phyloP scores from a whole-genome alignment of 2,113 vertebrate species.

The Acanthisitta chloris region DNA sequence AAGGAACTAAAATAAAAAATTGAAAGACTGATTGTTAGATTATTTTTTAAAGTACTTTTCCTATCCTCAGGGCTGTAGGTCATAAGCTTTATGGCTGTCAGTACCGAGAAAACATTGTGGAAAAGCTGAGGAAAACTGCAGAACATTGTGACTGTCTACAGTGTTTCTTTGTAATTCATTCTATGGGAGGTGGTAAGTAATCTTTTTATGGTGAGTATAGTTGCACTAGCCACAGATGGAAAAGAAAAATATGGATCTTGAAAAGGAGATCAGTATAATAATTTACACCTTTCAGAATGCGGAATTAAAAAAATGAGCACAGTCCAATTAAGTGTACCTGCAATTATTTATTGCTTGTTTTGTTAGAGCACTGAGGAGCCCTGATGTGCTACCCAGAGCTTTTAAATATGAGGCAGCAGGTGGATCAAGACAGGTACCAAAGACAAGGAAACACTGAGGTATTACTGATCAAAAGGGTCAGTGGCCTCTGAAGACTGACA shows the following conservation, averaged over 20 bases:
- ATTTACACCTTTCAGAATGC: not conserved
- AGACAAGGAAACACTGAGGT: not conserved
- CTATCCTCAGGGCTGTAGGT: conserved; percentile 86
- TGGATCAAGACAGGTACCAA: not conserved
- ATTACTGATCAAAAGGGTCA: not conserved
- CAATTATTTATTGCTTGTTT: not conserved
- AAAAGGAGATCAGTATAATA: not conserved
- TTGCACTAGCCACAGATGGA: not conserved
- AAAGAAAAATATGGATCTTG: not conserved
- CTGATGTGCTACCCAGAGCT: not conserved
- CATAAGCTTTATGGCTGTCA: conserved; percentile 86
- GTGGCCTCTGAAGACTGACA: not conserved
- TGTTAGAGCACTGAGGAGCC: not conserved
- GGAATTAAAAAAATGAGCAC: not conserved
- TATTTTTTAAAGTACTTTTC: not conserved
- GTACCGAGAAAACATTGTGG: conserved; percentile 87
- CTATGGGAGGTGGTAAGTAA: conserved; percentile 94
- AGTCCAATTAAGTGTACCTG: not conserved
- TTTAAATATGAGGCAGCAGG: not conserved
- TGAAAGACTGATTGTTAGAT: not conserved
- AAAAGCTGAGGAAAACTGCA: conserved; percentile 86
- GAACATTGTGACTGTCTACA: conserved; percentile 95
- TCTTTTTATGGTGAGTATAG: not conserved
- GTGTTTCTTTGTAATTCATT: conserved; percentile 95
- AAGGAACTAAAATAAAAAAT: not conserved